Evolutionary conservation across 1,140 invertebrate genomes (phyloP), one percentile per base, ranked within the genome.

Genomic region (Drosophila sechellia): DNA sequence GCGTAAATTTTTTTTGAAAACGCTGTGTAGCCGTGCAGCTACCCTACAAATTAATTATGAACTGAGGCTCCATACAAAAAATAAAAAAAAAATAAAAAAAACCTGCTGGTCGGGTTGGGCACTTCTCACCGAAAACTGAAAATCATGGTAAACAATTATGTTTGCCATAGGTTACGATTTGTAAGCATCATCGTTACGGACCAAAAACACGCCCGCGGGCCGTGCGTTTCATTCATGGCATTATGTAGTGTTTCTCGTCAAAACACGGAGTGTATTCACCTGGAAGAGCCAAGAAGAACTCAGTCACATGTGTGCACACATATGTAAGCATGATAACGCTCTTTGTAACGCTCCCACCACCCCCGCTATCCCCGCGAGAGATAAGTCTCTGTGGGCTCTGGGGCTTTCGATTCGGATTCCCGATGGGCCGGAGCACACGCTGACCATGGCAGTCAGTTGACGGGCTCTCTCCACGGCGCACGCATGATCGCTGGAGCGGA

Each of bases 401-500:
- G 34, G 34, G n/a, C 42, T 25, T 22, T 25, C 20, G 20, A 46
- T 22, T 46, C 13, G 5, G 5, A 3, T 4, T 40, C 35, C 27
- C 49, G 20, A 35, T 56, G 52, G 52, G 63, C 25, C 27, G 43
- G 42, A 35, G 42, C 52, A 17, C 27, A 1, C 31, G 31, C 8
- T 43, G 52, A 22, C 15, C 55, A 20, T 20, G 22, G 64, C 65
- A 71, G 43, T 71, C 68, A 70, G 68, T 71, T 71, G 68, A 71
- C 68, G 52, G 52, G 43, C 68, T 71, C 68, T 70, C 68, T 71
- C n/a, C 68, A 70, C 15, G 52, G 50, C 68, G 65, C 66, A 71
- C 68, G 68, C 65, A 70, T 57, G 65, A 70, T 71, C 68, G 68
- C 42, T 63, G 63, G 50, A 69, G 61, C 63, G 50, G 66, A 70